Percentiles rank a stretch among this genome's conserved stretches.
Evolutionary conservation across 2,797 vertebrate genomes (phyloP).

Genomic region (Notolepis coatsorum): DNA sequence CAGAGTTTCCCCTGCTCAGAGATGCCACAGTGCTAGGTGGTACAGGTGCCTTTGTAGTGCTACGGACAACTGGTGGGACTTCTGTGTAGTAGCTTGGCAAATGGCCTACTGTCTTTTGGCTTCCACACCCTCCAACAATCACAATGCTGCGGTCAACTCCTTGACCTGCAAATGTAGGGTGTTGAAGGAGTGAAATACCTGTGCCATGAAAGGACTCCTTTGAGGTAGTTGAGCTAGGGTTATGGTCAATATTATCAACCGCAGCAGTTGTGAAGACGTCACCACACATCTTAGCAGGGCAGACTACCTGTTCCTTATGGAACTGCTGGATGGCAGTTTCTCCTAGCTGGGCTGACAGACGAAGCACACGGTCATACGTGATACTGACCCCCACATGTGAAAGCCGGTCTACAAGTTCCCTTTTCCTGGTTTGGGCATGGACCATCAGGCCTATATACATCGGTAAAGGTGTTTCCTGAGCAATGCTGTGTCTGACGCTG

Average conservation of each 20-base stretch:
- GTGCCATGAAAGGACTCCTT: slow-evolving; percentile 7
- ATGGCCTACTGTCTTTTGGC: no score
- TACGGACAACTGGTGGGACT: background rate
- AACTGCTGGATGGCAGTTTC: background rate
- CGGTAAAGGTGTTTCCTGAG: background rate
- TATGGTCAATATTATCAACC: slow-evolving; percentile 10
- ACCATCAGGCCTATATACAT: slow-evolving; percentile 3
- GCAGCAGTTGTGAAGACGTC: slow-evolving; percentile 7
- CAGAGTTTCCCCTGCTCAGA: background rate
- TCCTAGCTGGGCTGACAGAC: background rate
- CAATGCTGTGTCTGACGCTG: background rate
- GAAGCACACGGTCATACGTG: slow-evolving; percentile 8
- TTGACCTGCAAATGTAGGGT: background rate
- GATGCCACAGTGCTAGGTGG: background rate
- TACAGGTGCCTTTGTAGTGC: background rate
- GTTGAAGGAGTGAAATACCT: background rate
- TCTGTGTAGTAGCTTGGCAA: background rate
- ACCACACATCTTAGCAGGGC: background rate
- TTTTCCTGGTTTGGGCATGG: background rate
- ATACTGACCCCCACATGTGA: background rate
- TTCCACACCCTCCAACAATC: background rate
- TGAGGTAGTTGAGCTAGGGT: slow-evolving; percentile 5
- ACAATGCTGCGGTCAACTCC: background rate
- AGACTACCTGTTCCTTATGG: no score
- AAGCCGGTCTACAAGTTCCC: background rate